Conservation (phyloP, 2,888 invertebrate species). For the Thysanoteuthis rhombus region DNA sequence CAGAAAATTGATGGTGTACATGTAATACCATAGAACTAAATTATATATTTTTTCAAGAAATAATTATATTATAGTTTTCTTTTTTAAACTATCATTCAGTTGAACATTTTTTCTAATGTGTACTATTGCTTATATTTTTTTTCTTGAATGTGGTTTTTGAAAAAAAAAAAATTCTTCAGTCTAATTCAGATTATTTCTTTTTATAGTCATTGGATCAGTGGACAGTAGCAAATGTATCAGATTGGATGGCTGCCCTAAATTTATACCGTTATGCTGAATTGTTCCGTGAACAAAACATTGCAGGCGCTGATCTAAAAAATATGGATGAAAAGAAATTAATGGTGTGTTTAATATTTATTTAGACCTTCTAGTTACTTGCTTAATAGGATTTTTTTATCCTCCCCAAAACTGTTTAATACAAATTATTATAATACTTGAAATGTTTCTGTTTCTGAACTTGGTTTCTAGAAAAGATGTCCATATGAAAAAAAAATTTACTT, state of each 20-base stretch:
- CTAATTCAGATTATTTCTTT: slow-evolving; percentile 40
- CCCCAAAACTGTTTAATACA: no score
- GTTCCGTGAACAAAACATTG: slow-evolving; percentile 78
- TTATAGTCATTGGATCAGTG: slow-evolving; percentile 78
- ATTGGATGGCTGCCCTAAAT: slow-evolving; percentile 82
- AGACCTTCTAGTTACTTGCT: neutral
- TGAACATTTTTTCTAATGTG: neutral
- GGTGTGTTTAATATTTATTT: slow-evolving; percentile 69
- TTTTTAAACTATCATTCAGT: neutral
- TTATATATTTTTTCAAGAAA: no score
- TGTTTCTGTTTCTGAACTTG: no score
- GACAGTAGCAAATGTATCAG: slow-evolving; percentile 77
- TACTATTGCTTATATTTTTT: neutral
- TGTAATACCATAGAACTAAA: no score
- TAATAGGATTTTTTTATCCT: neutral
- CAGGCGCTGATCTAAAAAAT: slow-evolving; percentile 75
- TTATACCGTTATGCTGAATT: slow-evolving; percentile 78
- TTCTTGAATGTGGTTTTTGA: neutral
- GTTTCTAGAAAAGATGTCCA: no score
- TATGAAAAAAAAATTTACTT: no score
- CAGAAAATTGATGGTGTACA: no score
- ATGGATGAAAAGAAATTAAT: slow-evolving; percentile 77
- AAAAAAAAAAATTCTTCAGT: neutral
- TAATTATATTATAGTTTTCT: neutral
- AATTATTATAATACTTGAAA: no score